Conservation (phyloP, 2,888 invertebrate genomes). For the Pogonocherus hispidulus region DNA sequence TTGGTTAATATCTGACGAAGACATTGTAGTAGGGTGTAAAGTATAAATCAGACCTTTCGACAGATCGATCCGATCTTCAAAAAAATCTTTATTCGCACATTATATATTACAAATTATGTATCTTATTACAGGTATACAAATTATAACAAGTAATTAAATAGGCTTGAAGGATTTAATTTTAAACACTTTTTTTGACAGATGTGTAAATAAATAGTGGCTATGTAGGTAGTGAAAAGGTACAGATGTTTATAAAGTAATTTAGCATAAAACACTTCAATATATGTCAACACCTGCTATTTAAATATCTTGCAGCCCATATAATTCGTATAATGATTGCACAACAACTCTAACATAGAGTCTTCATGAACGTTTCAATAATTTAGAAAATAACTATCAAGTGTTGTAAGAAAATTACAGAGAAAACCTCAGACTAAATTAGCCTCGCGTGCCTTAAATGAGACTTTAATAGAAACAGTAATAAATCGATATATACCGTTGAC, state of each 20-base stretch:
- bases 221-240: not conserved
- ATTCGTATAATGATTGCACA: slow-evolving; percentile 37
- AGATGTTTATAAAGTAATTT: not conserved
- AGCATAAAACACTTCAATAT: not conserved
- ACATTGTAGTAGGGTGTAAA: too few relatives aligned
- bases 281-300: slow-evolving; percentile 41
- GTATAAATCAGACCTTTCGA: too few relatives aligned
- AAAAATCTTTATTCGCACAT: too few relatives aligned
- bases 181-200: too few relatives aligned
- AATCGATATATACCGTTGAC: slow-evolving; percentile 42
- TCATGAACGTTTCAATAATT: slow-evolving; percentile 47
- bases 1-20: too few relatives aligned
- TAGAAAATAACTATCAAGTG: slow-evolving; percentile 49
- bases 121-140: too few relatives aligned
- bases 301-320: slow-evolving; percentile 48
- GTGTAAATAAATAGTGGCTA: not conserved
- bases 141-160: too few relatives aligned
- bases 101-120: too few relatives aligned
- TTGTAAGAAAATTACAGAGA: slow-evolving; percentile 52
- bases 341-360: slow-evolving; percentile 47
- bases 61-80: too few relatives aligned
- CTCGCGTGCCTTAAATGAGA: slow-evolving; percentile 49
- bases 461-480: slow-evolving; percentile 43
- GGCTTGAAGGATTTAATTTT: too few relatives aligned
- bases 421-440: slow-evolving; percentile 50